Evolutionary conservation across 2,888 invertebrate species (phyloP).

Genomic region (Machimus rusticus): DNA sequence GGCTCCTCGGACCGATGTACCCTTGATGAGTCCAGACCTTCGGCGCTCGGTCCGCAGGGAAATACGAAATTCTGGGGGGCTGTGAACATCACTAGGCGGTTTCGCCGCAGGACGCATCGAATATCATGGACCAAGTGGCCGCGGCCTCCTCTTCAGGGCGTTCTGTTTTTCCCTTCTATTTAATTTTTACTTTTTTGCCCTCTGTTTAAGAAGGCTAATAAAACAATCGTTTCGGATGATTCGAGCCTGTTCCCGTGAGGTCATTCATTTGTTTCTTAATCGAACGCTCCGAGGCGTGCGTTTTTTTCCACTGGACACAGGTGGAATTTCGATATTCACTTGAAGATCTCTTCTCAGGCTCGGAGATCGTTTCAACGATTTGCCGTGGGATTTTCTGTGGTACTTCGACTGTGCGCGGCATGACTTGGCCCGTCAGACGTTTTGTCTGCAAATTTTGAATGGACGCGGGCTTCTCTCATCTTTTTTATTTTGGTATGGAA

Average conservation of each 20-base stretch:
- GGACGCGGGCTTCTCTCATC: not conserved
- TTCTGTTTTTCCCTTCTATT: not conserved
- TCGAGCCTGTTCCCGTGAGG: not conserved
- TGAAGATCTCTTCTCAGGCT: not conserved
- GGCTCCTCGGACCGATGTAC: constrained; percentile 1
- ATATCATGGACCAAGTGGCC: constrained; percentile 37
- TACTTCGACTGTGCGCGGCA: not conserved
- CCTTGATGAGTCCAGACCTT: constrained; percentile 12
- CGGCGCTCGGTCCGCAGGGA: constrained; percentile 1
- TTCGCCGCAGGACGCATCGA: constrained; percentile 39
- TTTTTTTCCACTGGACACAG: not conserved
- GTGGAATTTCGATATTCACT: constrained; percentile 26
- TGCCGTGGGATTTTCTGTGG: constrained; percentile 25
- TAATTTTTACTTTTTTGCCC: not conserved
- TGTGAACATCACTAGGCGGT: constrained; percentile 29
- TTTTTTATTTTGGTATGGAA: not conserved
- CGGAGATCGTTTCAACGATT: not conserved
- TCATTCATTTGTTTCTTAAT: constrained; percentile 35
- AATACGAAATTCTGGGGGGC: constrained; percentile 38
- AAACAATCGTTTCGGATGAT: constrained; percentile 23
- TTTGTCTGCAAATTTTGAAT: constrained; percentile 25
- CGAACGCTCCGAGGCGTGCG: not conserved
- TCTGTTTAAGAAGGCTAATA: constrained; percentile 29
- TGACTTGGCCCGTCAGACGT: constrained; percentile 16
- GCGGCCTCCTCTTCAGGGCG: not conserved